Conservation (phyloP, 1,140 invertebrate species). For the Leptopilina clavipes region DNA sequence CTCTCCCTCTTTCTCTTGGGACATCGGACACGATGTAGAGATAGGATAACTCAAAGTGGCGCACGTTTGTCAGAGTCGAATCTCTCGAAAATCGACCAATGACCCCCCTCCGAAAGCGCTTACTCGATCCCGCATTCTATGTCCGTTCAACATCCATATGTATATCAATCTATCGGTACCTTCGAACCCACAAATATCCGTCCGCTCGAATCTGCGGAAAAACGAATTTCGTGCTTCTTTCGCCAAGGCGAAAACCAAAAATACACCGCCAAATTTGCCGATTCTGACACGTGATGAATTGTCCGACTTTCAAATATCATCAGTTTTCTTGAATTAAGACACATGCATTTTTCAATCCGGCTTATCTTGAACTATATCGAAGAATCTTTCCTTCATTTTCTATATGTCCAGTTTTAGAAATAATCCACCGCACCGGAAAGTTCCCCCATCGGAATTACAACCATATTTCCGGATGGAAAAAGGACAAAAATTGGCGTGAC, state of each 20-base stretch:
- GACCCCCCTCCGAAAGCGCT: background rate
- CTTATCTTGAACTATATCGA: background rate
- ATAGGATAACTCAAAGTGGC: slow-evolving; percentile 33
- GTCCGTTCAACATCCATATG: slow-evolving; percentile 51
- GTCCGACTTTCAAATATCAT: slow-evolving; percentile 13
- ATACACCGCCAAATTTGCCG: background rate
- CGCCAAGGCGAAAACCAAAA: background rate
- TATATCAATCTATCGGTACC: slow-evolving; percentile 37
- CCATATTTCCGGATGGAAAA: no score
- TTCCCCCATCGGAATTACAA: no score
- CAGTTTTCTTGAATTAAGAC: background rate
- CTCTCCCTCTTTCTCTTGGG: background rate
- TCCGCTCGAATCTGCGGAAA: slow-evolving; percentile 13
- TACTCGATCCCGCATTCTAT: slow-evolving; percentile 53
- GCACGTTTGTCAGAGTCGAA: slow-evolving; percentile 47
- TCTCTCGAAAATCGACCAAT: slow-evolving; percentile 32
- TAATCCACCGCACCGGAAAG: no score
- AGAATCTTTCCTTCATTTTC: no score
- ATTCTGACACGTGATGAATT: background rate
- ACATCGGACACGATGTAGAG: slow-evolving; percentile 22
- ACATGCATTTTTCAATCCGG: no score
- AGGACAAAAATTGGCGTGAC: no score
- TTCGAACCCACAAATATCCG: slow-evolving; percentile 11
- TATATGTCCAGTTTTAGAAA: no score
- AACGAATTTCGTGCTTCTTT: slow-evolving; percentile 25